phyloP scores from a whole-genome alignment of 2,797 vertebrate genomes.

The Taenioides sp. region DNA sequence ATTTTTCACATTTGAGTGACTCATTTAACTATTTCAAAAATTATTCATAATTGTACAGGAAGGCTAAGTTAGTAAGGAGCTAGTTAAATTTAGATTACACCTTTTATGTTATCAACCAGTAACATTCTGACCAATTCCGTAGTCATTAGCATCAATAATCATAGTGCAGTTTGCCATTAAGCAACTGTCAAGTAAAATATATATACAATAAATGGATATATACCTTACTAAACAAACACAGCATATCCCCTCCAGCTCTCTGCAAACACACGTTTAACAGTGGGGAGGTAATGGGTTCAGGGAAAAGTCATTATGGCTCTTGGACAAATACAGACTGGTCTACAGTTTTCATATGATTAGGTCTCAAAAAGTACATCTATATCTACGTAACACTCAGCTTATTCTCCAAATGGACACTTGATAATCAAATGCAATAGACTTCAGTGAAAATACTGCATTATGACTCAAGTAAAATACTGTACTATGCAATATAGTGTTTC shows the following conservation, averaged over 20 bases:
- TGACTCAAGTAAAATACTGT: background rate
- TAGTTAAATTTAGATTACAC: background rate
- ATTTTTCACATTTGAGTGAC: too few species aligned
- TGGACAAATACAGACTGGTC: background rate
- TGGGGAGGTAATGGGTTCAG: conserved; percentile 22
- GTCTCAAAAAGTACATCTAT: background rate
- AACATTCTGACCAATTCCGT: background rate
- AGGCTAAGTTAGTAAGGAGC: too few species aligned
- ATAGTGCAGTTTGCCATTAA: too few species aligned
- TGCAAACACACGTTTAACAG: conserved; percentile 19
- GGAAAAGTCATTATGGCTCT: background rate
- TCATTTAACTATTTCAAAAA: too few species aligned
- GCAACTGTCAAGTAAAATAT: too few species aligned
- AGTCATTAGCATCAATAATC: background rate
- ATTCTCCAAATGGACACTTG: background rate
- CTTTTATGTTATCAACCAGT: background rate
- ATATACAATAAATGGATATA: too few species aligned
- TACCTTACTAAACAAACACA: background rate
- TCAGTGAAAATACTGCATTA: background rate
- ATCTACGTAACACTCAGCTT: background rate
- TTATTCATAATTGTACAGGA: too few species aligned
- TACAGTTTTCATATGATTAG: background rate
- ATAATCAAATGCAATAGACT: background rate
- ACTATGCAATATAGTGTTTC: background rate
- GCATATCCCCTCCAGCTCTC: background rate